A percentile compares a stretch with the other conserved stretches of the same genome.
Evolutionary conservation across 2,113 vertebrate genomes (phyloP).

Genomic region (Saccopteryx bilineata): DNA sequence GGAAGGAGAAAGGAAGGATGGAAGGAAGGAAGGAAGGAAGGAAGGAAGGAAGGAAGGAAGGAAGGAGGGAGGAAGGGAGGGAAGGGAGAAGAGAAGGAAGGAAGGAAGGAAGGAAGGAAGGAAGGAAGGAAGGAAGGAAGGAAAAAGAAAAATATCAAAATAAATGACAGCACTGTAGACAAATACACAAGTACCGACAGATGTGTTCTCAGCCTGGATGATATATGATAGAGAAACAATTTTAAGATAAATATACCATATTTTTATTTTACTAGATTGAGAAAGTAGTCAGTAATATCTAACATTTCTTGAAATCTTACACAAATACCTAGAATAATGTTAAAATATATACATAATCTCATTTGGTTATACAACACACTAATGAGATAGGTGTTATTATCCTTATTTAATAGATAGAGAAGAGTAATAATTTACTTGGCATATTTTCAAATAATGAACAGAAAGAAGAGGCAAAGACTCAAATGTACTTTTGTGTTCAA

Average conservation of each 20-base stretch:
- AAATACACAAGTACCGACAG: neutral
- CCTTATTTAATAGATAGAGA: neutral
- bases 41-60: too few species aligned
- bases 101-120: too few species aligned
- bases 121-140: too few species aligned
- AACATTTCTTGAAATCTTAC: neutral
- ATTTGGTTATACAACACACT: neutral
- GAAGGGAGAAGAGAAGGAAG: too few species aligned
- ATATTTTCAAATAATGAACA: slow-evolving; percentile 29
- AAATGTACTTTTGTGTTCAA: neutral
- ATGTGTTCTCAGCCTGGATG: neutral
- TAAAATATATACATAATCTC: neutral
- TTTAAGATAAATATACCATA: slow-evolving; percentile 3
- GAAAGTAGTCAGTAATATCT: neutral
- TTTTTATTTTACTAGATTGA: neutral
- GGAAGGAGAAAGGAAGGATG: too few species aligned
- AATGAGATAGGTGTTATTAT: neutral
- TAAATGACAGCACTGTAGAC: neutral
- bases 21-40: too few species aligned
- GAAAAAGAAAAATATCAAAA: too few species aligned
- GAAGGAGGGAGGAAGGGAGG: too few species aligned
- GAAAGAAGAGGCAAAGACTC: slow-evolving; percentile 41
- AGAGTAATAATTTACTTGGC: neutral
- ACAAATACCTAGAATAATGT: neutral
- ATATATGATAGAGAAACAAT: neutral